phyloP scores from a whole-genome alignment of 23 tunicate genomes.

The Oikopleura albicans region DNA sequence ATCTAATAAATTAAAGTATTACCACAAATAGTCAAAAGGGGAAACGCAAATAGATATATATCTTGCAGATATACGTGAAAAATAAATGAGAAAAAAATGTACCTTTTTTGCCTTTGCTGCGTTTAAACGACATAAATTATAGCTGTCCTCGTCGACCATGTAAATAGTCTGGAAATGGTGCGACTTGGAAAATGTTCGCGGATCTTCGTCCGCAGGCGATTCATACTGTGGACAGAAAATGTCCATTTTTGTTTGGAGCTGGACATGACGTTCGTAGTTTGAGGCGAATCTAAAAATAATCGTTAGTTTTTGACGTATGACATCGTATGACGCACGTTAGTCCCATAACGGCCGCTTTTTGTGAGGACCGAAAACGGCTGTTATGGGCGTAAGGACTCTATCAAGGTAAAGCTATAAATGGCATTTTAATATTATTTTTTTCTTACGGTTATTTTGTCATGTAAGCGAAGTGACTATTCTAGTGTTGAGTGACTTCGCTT shows the following conservation, averaged over 20 bases:
- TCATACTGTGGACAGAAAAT: neutral
- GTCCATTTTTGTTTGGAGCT: neutral
- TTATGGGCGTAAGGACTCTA: no score
- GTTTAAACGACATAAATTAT: neutral
- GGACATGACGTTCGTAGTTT: neutral
- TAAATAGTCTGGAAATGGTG: neutral
- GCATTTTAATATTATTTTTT: no score
- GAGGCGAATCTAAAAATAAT: neutral
- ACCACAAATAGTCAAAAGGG: no score
- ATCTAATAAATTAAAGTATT: no score
- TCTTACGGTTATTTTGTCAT: no score
- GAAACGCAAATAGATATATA: no score
- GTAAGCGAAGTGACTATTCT: no score
- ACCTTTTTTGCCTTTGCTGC: neutral
- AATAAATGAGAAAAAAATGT: neutral
- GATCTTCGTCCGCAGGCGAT: neutral
- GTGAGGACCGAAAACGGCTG: no score
- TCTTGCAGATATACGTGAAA: neutral
- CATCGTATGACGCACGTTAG: no score
- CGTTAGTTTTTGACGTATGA: neutral
- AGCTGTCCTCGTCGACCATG: conserved; percentile 17
- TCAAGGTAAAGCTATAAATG: no score
- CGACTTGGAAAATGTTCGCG: neutral
- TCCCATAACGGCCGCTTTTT: no score
- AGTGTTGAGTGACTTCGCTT: no score